Evolutionary conservation across 1,140 invertebrate species (phyloP).

Genomic region (Dreissena rostriformis): DNA sequence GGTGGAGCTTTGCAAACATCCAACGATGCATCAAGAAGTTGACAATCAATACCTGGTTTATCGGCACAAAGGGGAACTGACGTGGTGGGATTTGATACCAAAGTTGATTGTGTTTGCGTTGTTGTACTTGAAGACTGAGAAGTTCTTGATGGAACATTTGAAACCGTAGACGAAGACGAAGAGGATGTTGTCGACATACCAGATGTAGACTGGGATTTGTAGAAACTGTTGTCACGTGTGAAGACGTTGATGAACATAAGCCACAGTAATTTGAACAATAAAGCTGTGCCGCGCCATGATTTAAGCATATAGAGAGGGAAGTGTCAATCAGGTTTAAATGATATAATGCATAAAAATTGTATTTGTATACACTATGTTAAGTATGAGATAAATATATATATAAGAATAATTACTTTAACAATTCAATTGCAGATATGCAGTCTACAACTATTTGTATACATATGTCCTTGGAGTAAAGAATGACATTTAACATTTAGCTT

Average conservation of each 20-base stretch:
- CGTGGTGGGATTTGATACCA: no score
- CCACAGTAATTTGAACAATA: conserved; percentile 47
- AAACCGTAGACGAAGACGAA: neutral
- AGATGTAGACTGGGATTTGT: no score
- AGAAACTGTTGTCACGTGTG: neutral
- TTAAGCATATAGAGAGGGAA: conserved; percentile 13
- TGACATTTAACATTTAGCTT: no score
- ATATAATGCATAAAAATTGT: no score
- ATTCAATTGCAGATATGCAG: no score
- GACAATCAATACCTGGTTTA: conserved; percentile 31
- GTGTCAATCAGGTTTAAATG: conserved; percentile 1
- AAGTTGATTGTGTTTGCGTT: neutral
- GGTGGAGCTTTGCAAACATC: conserved; percentile 12
- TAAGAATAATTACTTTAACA: no score
- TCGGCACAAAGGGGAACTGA: conserved; percentile 2
- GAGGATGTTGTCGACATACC: no score
- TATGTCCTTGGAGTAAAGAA: no score
- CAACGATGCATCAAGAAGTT: conserved; percentile 20
- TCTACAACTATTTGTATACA: no score
- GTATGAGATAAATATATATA: no score
- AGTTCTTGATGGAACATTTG: neutral
- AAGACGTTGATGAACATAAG: conserved; percentile 36
- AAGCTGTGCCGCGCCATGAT: conserved; percentile 2
- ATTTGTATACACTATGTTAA: no score
- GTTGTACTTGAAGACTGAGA: neutral